Evolutionary conservation across 2,113 vertebrate species (phyloP).

Genomic region (Danio rerio): GRCz12tu NC_133199.1:17246501-17247000

Average conservation of each 20-base stretch:
- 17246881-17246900: not conserved
- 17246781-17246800: not conserved
- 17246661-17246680: no score
- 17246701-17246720: no score
- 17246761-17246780: not conserved
- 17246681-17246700: no score
- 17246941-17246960: slow-evolving; percentile 47
- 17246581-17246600: no score
- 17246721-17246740: not conserved
- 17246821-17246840: not conserved
- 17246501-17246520: no score
- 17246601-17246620: no score
- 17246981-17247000: slow-evolving; percentile 57
- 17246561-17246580: no score
- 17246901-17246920: slow-evolving; percentile 13
- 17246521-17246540: no score
- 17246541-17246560: no score
- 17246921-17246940: slow-evolving; percentile 25
- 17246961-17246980: slow-evolving; percentile 61
- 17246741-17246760: not conserved
- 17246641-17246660: no score
- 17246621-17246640: no score
- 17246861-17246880: not conserved
- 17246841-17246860: not conserved
- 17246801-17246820: not conserved